These are phyloP conservation scores for Orthonyx spaldingii DNA, from an alignment of 2,113 vertebrate species.

Conservation along the genomic window DNA sequence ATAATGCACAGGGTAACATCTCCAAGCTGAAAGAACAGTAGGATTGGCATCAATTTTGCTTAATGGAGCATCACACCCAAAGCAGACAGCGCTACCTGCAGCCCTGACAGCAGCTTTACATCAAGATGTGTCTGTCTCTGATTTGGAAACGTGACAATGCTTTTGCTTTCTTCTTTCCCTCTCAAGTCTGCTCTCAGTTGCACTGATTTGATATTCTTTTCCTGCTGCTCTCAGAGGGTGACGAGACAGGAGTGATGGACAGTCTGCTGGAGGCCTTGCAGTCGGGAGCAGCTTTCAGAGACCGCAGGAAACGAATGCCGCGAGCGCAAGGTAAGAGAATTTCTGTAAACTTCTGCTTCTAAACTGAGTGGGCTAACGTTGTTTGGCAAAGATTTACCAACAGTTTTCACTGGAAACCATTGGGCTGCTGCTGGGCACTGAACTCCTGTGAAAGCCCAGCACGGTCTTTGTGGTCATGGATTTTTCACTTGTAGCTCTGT, in stretches of 20 bases:
- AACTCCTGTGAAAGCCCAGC: not conserved
- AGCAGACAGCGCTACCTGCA: constrained; percentile 15
- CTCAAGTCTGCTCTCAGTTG: constrained; percentile 24
- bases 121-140: not conserved
- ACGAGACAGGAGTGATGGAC: constrained; percentile 98
- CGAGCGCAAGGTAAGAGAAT: constrained; percentile 72
- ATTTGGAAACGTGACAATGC: constrained; percentile 9
- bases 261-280: constrained; percentile 95
- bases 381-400: not conserved
- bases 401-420: not conserved
- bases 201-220: constrained; percentile 39
- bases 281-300: constrained; percentile 96
- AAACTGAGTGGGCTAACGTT: fast-evolving
- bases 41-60: constrained; percentile 50
- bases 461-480: not conserved
- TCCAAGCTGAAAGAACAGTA: constrained; percentile 40
- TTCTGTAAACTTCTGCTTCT: fast-evolving
- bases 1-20: constrained; percentile 50
- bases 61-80: constrained; percentile 42
- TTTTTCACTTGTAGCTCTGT: not conserved
- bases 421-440: not conserved
- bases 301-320: constrained; percentile 91
- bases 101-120: constrained; percentile 30
- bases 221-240: constrained; percentile 82
- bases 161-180: not conserved